phyloP scores from a whole-genome alignment of 2,797 vertebrate species.

The Pseudochirops cupreus region DNA sequence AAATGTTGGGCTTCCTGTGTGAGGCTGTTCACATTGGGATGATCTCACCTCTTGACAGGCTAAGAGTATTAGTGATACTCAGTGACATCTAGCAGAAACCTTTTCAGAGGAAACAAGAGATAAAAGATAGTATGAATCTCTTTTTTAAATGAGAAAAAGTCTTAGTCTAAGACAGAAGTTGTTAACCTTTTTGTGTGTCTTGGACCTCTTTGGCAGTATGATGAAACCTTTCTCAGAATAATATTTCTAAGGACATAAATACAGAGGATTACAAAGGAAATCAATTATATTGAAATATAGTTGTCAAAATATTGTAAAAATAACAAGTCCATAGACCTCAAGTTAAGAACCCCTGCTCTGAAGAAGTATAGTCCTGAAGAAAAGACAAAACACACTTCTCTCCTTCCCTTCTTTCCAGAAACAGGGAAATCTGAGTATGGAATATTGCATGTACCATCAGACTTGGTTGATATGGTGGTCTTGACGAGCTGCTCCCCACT shows the following conservation, averaged over 20 bases:
- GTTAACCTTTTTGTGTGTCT: background rate
- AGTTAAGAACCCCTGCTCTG: background rate
- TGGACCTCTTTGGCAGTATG: background rate
- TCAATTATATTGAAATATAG: background rate
- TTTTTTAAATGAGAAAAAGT: slow-evolving; percentile 64
- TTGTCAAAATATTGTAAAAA: background rate
- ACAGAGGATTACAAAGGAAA: background rate
- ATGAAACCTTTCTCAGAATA: background rate
- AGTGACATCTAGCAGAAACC: slow-evolving; percentile 44
- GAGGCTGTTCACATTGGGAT: slow-evolving; percentile 72
- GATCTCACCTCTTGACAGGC: slow-evolving; percentile 55
- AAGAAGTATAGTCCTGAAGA: background rate
- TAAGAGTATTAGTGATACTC: slow-evolving; percentile 39
- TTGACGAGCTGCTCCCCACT: background rate
- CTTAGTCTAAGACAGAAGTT: slow-evolving; percentile 1
- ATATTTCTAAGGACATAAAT: background rate
- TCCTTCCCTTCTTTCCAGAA: background rate
- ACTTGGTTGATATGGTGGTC: background rate
- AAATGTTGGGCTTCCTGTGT: slow-evolving; percentile 72
- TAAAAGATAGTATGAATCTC: slow-evolving; percentile 66
- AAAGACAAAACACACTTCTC: background rate
- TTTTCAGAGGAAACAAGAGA: slow-evolving; percentile 57
- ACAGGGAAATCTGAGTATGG: background rate
- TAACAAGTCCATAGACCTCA: background rate
- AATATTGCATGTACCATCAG: background rate